Evolutionary conservation across 2,113 vertebrate species (phyloP).

Genomic region (Pygoscelis antarcticus): DNA sequence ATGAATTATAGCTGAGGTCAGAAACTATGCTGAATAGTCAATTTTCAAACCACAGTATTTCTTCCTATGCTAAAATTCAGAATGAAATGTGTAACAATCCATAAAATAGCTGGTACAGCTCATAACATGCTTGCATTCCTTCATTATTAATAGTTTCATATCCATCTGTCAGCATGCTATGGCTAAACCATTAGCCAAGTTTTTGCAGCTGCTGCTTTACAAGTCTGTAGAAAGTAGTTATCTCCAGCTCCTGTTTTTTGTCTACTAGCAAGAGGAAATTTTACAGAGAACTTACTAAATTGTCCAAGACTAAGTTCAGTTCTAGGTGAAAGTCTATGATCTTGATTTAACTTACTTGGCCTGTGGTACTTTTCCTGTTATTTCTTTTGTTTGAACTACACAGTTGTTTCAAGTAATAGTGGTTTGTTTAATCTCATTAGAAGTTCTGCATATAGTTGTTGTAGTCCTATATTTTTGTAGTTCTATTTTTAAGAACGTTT

Average conservation of each 20-base stretch:
- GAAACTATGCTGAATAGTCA: conserved; percentile 14
- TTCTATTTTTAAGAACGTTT: not conserved
- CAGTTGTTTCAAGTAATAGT: not conserved
- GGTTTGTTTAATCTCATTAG: not conserved
- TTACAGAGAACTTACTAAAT: not conserved
- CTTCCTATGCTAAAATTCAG: not conserved
- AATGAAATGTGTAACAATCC: not conserved
- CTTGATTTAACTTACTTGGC: not conserved
- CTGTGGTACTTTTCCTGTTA: not conserved
- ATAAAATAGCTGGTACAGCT: conserved; percentile 10
- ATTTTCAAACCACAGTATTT: conserved; percentile 44
- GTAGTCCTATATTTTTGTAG: not conserved
- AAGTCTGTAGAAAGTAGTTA: not conserved
- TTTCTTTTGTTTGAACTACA: not conserved
- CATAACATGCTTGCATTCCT: conserved; percentile 33
- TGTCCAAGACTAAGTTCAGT: conserved; percentile 1
- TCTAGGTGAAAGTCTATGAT: not conserved
- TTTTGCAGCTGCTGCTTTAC: conserved; percentile 37
- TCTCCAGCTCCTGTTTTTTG: conserved; percentile 29
- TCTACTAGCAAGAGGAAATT: not conserved
- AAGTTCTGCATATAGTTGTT: not conserved
- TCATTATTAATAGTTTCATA: conserved; percentile 34
- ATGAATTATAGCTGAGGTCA: conserved; percentile 25
- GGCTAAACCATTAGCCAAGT: not conserved
- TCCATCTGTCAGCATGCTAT: conserved; percentile 18